These are phyloP conservation scores for Zaprionus taronus DNA, from an alignment of 1,140 invertebrate species.

Conservation along the genomic window DNA sequence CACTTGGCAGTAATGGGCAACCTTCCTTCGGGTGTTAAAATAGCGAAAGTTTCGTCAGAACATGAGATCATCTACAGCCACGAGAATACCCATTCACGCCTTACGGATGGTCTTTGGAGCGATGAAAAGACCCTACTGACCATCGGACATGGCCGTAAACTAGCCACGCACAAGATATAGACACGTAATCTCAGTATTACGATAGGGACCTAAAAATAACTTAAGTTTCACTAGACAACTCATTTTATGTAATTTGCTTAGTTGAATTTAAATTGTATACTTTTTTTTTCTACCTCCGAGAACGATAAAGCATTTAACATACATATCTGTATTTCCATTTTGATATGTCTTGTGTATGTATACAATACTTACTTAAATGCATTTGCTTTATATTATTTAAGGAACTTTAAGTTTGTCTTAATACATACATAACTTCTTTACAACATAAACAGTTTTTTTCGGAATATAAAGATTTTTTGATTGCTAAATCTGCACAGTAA, in stretches of 20 bases:
- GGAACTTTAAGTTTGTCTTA: background rate
- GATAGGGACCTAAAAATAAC: background rate
- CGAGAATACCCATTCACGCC: conserved; percentile 48
- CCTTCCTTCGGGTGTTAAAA: conserved; percentile 49
- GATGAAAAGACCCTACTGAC: conserved; percentile 60
- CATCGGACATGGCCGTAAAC: conserved; percentile 60
- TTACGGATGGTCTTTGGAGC: conserved; percentile 59
- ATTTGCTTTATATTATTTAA: background rate
- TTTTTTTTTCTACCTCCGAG: background rate
- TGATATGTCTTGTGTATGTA: background rate
- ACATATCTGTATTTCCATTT: background rate
- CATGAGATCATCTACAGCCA: conserved; percentile 57
- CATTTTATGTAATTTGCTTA: background rate
- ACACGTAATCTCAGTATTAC: background rate
- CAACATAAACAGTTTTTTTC: background rate
- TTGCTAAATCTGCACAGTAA: too few relatives aligned
- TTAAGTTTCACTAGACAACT: background rate
- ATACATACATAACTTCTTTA: background rate
- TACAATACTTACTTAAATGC: background rate
- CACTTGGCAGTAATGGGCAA: conserved; percentile 63
- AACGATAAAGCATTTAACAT: background rate
- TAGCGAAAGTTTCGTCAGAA: conserved; percentile 18
- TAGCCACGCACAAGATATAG: conserved; percentile 53
- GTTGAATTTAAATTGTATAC: background rate
- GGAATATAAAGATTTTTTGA: background rate